Base-by-base conservation (phyloP, 64 coral and sea anemone genomes). In the Montipora cactus region DNA sequence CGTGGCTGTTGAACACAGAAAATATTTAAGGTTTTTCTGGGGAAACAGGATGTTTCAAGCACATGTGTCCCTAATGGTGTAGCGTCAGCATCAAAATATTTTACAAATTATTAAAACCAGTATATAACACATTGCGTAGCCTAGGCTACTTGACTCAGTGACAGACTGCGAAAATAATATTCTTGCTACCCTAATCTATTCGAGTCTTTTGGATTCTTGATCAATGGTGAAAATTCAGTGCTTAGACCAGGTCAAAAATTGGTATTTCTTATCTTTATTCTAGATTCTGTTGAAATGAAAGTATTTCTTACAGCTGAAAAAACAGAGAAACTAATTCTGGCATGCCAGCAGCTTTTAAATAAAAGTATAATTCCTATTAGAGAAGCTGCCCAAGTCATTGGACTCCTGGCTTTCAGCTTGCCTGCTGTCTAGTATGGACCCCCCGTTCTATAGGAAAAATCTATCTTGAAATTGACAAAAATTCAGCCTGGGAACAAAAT, bases 381-480 rank as follows among this genome's bases (percentile, higher is more conserved):
- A 52, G 78, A 94, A 47, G 77, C 89, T 44, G 87, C 79, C 48
- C 77, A 83, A 5, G 87, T 89, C 69, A 89, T 77, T 78, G 93
- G 93, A 75, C 46, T 88, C 44, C 76, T 89, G 53, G 87, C 84
- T 1, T 80, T 87, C 75, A 55, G 67, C 44, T 75, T 89, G 70
- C 93, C 71, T 53, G 93, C 77, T 75, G 87, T 89, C 49, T 73
- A 82, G 52, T 83, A 94, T 70, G 52, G 79, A 89, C n/a, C 28
- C 28, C 28, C 28, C 28, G 28, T 37, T 37, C 28, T 37, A 1
- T 37, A 37, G 28, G 12, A 87, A n/a, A n/a, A n/a, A n/a, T n/a
- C n/a, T n/a, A 53, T 51, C 21, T 94, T 81, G 87, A 89, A 89
- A 94, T 94, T 16, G 79, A 89, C 44, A 94, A 94, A 80, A 90